Percentiles rank a stretch among this genome's conserved stretches.
phyloP scores from a whole-genome alignment of 2,797 vertebrate species.

The Hippoglossus hippoglossus region DNA sequence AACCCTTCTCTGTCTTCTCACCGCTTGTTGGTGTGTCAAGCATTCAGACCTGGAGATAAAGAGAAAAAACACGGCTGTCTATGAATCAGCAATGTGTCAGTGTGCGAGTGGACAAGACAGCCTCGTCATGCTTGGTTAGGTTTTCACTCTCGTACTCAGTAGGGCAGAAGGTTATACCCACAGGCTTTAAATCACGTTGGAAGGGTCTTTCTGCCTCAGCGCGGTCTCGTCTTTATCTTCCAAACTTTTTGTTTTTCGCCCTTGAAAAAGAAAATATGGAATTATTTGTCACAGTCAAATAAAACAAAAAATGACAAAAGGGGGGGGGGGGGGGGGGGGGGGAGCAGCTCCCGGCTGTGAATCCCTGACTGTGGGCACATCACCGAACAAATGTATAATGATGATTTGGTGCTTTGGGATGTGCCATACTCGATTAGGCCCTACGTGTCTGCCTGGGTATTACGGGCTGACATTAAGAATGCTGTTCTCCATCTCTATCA shows the following conservation, averaged over 20 bases:
- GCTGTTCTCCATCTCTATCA: constrained; percentile 67
- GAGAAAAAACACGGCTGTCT: constrained; percentile 33
- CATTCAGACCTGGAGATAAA: constrained; percentile 48
- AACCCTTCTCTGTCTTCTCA: constrained; percentile 19
- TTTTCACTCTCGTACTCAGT: constrained; percentile 67
- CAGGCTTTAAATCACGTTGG: constrained; percentile 59
- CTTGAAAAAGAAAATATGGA: constrained; percentile 14
- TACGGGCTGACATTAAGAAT: constrained; percentile 65
- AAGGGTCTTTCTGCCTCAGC: constrained; percentile 40
- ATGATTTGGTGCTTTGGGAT: constrained; percentile 57
- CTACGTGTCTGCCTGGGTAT: constrained; percentile 59
- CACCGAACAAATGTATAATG: constrained; percentile 29
- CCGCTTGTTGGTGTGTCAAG: constrained; percentile 38
- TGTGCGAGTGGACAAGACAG: constrained; percentile 70
- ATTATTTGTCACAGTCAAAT: constrained; percentile 17
- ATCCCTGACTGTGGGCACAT: too few species aligned
- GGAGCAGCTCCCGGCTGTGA: too few species aligned
- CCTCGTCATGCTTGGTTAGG: constrained; percentile 68
- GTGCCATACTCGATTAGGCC: constrained; percentile 70
- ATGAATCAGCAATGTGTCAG: constrained; percentile 77
- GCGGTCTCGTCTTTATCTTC: constrained; percentile 41
- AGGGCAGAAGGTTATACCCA: constrained; percentile 63
- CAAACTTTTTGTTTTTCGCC: constrained; percentile 7
- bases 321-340: too few species aligned
- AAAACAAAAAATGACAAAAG: background rate